Evolutionary conservation across 2,113 vertebrate species (phyloP), one percentile per base, ranked within the genome.

Genomic region (Malurus alboscapulatus): DNA sequence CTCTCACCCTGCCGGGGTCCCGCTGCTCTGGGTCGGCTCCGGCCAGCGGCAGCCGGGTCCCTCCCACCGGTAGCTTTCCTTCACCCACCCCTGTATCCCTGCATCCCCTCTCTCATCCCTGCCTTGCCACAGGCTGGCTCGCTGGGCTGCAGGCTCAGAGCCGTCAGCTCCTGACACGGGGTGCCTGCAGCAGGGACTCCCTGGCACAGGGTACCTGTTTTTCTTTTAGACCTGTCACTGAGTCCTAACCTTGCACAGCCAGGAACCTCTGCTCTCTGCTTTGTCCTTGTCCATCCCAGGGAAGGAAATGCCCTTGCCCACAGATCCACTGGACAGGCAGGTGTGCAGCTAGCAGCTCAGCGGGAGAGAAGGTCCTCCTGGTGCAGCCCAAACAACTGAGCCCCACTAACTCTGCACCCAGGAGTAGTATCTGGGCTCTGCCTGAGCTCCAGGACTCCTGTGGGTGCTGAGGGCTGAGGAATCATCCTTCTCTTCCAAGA

Each of bases 1-100:
- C 3, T 51, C 54, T 27, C 63, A 29, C 36, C 17, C 24, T 42
- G 8, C 11, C 0, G 0, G 6, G 8, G 32, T 40, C 40, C 40
- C 1, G 1, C 58, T 19, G 18, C 40, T 7, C 20, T 0, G 0
- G 29, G 34, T 22, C 19, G 1, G 14, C 10, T 65, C 38, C 34
- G 10, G 12, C 7, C 55, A 3, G 17, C 12, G 14, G 15, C 29
- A 9, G 6, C 30, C 30, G 5, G 8, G 10, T 18, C 38, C 1
- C 17, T 51, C 2, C 68, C 12, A 29, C 51, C 47, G 38, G 38
- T 10, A 38, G 38, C 38, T 38, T 21, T 63, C 8, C 29, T 38
- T 6, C 68, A 9, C 13, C 27, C 57, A 12, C 8, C 14, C 9
- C 51, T 15, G 10, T 11, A 13, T 27, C 50, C 45, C 14, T 18